Base-by-base conservation (phyloP, 2,113 vertebrate species). In the Oostethus manadensis region DNA sequence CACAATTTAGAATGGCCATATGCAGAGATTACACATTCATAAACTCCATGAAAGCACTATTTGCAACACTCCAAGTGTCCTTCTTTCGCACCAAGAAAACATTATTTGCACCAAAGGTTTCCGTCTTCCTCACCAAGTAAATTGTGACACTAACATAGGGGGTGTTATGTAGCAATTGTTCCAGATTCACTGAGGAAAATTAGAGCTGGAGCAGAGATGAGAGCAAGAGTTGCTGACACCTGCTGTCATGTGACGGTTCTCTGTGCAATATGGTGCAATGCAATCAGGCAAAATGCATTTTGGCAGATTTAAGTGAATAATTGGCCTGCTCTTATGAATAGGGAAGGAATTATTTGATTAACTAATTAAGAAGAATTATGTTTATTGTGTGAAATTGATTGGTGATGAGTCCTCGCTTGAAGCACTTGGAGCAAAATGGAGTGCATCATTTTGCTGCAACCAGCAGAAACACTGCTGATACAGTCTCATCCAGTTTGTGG, bases 211-310 rank as follows among this genome's bases (percentile, higher is more conserved):
- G 68, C 71, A 50, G 33, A 64, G 48, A 58, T 8, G 20, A 68
- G 42, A 78, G 76, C 61, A 74, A 33, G 70, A 74, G 65, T 33
- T 71, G 71, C 63, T 74, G 76, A 79, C 4, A 73, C 29, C 29
- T 53, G 62, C 68, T 66, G 46, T 68, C 21, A 14, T 38, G 45
- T 64, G 23, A 18, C 13, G 50, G 18, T 49, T 67, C 64, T 62
- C 51, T 33, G 47, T 51, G 23, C 16, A 59, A 43, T 55, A 42
- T 29, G 48, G 13, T 6, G 7, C 47, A 15, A 20, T 62, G 62
- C 44, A 55, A 56, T 71, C 56, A 58, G 40, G n/a, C 20, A 68
- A 66, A 58, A 65, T 48, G 16, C 16, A 42, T 45, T 60, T 14
- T 56, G 33, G n/a, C 47, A 45, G 18, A 38, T 35, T 54, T n/a